Evolutionary conservation across 2,113 vertebrate genomes (phyloP).

Genomic region (Centropus unirufus): DNA sequence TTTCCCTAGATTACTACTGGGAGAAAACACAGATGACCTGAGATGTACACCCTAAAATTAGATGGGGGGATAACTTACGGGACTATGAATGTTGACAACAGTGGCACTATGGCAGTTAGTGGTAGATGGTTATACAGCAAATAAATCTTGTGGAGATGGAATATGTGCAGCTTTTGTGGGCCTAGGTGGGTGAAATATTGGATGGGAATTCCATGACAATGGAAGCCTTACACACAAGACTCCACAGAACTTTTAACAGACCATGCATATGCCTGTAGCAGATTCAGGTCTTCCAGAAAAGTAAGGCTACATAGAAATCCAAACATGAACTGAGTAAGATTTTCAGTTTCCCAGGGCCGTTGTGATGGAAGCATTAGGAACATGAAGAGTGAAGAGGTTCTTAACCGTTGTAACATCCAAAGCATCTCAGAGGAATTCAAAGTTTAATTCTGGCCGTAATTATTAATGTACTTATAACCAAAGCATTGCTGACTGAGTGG

Average conservation of each 20-base stretch:
- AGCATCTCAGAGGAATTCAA: neutral
- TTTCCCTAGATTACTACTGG: neutral
- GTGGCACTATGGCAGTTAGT: neutral
- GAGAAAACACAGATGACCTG: neutral
- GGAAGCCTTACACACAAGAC: neutral
- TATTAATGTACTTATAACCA: neutral
- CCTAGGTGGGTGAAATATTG: neutral
- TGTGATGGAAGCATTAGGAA: neutral
- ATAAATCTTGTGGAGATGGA: neutral
- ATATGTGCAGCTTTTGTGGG: fast-evolving
- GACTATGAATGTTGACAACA: neutral
- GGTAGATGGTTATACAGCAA: neutral
- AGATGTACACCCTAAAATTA: neutral
- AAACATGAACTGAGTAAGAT: neutral
- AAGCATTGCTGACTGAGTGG: neutral
- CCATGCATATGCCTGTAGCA: neutral
- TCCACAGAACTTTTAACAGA: neutral
- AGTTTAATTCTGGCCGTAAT: neutral
- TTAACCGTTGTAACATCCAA: neutral
- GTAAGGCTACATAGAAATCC: neutral
- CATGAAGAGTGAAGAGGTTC: neutral
- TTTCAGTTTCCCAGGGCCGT: neutral
- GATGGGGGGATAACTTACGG: neutral
- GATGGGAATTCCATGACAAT: neutral
- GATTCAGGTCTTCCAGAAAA: neutral